Evolutionary conservation across 2,113 vertebrate species (phyloP), one percentile per base, ranked within the genome.

Genomic region (Solea solea): DNA sequence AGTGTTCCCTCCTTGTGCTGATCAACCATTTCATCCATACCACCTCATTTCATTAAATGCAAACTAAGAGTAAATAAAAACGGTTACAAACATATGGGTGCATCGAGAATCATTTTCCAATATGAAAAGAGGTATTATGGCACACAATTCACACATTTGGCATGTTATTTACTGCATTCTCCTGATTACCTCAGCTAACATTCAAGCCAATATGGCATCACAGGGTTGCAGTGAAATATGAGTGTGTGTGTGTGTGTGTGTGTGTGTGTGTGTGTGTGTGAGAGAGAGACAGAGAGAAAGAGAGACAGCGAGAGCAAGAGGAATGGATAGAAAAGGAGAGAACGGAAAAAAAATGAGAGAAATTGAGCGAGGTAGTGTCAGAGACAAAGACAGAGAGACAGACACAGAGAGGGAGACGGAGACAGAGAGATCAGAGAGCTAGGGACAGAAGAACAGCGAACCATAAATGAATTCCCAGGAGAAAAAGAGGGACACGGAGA

Each of bases 401-500:
- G 64, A 53, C 76, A 69, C 10, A 69, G 88, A 71, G 66, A 68
- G 64, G 21, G 57, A 87, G 72, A 65, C 80, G 45, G 74, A 59
- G 84, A 86, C 66, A 85, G 86, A 86, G 74, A 84, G 80, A 68
- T 89, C 78, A 88, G 83, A 86, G 89, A 80, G 80, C 64, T 73
- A 77, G 79, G 80, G 79, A 90, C 79, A 86, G 76, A 56, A 69
- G 79, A 86, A 88, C 70, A 56, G 79, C 27, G 42, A 60, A 85
- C 80, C 80, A 88, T 87, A 88, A 90, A 91, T 86, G 86, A 86
- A 91, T 84, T 83, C 90, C 86, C 83, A 64, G 48, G 86, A 83
- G 87, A 89, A 65, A 74, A 83, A 82, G 81, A 88, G 88, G 85
- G 86, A 88, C 83, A 83, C 44, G 64, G 86, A 92, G 86, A 90